Conservation (phyloP, 2,888 invertebrate genomes). For the Eulithis prunata region DNA sequence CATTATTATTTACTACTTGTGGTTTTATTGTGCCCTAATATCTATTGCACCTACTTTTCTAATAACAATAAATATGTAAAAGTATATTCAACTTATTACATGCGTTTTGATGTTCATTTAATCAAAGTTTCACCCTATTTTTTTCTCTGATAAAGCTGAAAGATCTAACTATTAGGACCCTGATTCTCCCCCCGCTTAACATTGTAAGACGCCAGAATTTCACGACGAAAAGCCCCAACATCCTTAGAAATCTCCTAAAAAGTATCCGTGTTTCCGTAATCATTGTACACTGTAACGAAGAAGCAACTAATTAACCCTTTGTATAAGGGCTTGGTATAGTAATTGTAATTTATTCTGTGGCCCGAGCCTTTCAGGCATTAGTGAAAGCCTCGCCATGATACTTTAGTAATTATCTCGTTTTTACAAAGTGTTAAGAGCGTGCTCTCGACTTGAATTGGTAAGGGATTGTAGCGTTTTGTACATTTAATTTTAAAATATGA, state of each 20-base stretch:
- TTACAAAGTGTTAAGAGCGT: constrained; percentile 37
- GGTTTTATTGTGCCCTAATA: neutral
- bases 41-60: neutral
- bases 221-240: constrained; percentile 15
- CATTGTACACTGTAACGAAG: constrained; percentile 51
- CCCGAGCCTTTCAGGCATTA: constrained; percentile 37
- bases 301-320: constrained; percentile 53
- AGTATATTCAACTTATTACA: neutral
- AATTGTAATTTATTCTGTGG: constrained; percentile 24
- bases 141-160: neutral
- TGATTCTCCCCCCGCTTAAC: neutral
- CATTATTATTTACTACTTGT: constrained; percentile 1
- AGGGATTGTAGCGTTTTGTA: constrained; percentile 6
- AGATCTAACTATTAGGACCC: neutral
- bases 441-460: constrained; percentile 17
- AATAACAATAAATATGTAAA: too few relatives aligned
- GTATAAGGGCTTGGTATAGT: constrained; percentile 37
- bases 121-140: neutral
- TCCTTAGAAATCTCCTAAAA: constrained; percentile 36
- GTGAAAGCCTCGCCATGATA: constrained; percentile 37
- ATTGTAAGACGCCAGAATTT: constrained; percentile 13
- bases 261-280: constrained; percentile 39
- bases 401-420: constrained; percentile 40
- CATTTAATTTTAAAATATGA: neutral
- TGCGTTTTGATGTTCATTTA: neutral